Conservation (phyloP, 2,113 vertebrate genomes). For the Bubo blakistoni region DNA sequence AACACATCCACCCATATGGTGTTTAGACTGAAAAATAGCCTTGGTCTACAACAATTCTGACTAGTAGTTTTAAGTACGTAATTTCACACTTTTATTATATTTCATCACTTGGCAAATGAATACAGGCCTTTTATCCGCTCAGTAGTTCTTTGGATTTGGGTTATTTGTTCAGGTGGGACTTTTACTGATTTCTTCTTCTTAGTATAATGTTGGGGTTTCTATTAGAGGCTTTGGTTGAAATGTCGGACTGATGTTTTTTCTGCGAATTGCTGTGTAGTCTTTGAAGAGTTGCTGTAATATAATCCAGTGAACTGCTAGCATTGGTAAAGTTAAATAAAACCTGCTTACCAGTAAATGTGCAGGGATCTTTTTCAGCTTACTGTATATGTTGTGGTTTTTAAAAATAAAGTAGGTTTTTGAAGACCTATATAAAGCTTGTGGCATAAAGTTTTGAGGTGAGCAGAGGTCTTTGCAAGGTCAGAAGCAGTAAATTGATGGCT, state of each 20-base stretch:
- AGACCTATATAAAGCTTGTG: background rate
- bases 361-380: background rate
- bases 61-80: background rate
- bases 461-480: conserved; percentile 31
- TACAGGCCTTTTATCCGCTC: background rate
- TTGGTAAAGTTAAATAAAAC: background rate
- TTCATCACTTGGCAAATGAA: background rate
- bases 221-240: conserved; percentile 20
- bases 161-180: conserved; percentile 60
- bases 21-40: conserved; percentile 22
- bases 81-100: conserved; percentile 25
- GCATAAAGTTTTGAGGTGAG: background rate
- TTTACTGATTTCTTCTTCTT: conserved; percentile 5
- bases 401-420: background rate
- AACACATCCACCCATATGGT: conserved; percentile 33
- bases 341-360: background rate
- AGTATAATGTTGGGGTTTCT: background rate
- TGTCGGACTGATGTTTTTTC: background rate
- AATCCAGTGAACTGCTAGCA: background rate
- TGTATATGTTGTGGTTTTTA: background rate
- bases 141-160: background rate
- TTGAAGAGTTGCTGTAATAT: conserved; percentile 2
- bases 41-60: background rate
- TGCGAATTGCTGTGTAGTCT: background rate
- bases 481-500: background rate